Percentiles rank a stretch among this genome's conserved stretches.
Conservation (phyloP, 1,140 invertebrate genomes). For the Magallana gigas region DNA sequence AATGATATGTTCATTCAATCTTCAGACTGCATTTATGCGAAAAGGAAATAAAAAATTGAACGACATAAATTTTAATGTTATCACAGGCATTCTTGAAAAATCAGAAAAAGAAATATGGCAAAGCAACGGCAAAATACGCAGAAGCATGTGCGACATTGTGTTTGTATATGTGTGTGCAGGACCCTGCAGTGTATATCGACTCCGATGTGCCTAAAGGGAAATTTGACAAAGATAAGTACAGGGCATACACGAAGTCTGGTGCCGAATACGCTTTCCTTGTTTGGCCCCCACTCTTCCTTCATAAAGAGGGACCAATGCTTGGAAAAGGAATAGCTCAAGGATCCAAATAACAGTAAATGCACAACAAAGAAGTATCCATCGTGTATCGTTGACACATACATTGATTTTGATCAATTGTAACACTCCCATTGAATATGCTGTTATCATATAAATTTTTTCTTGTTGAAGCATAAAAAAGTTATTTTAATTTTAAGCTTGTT, state of each 20-base stretch:
- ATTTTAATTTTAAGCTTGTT: too few relatives aligned
- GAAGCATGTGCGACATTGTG: constrained; percentile 39
- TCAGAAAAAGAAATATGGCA: not conserved
- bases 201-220: not conserved
- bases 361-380: not conserved
- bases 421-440: too few relatives aligned
- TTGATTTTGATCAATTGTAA: too few relatives aligned
- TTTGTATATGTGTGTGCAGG: constrained; percentile 50
- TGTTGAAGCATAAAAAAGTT: too few relatives aligned
- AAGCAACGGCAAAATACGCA: constrained; percentile 33
- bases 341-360: not conserved
- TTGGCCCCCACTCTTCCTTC: constrained; percentile 53
- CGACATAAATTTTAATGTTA: not conserved
- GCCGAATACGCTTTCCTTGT: constrained; percentile 34
- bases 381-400: too few relatives aligned
- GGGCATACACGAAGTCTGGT: constrained; percentile 41
- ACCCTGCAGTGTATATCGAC: constrained; percentile 45
- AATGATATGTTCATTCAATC: not conserved
- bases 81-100: not conserved
- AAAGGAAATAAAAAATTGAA: not conserved
- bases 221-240: constrained; percentile 45
- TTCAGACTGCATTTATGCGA: not conserved
- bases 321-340: constrained; percentile 54
- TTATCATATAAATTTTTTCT: too few relatives aligned
- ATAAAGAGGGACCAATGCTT: constrained; percentile 52